These are phyloP conservation scores for Selenia dentaria DNA, from an alignment of 2,888 invertebrate genomes.

Conservation along the genomic window DNA sequence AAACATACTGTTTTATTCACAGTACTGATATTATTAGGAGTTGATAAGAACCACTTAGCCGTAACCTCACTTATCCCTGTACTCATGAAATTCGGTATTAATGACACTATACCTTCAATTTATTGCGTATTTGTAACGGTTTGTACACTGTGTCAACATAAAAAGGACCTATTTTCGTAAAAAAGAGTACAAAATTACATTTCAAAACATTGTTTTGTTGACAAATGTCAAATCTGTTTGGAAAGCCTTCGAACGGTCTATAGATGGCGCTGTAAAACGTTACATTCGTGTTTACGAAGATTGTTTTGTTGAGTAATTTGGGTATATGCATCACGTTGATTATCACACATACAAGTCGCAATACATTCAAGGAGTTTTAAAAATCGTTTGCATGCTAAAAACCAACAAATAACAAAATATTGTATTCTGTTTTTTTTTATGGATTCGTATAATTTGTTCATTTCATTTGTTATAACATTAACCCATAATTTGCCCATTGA, in stretches of 20 bases:
- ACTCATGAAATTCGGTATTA: conserved; percentile 22
- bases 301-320: not conserved
- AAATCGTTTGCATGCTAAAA: too few species aligned
- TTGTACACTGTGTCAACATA: conserved; percentile 5
- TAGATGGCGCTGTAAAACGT: conserved; percentile 40
- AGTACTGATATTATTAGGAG: conserved; percentile 22
- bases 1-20: conserved; percentile 32
- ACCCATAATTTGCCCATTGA: too few species aligned
- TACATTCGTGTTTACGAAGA: conserved; percentile 42
- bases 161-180: conserved; percentile 1
- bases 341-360: too few species aligned
- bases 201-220: conserved; percentile 45
- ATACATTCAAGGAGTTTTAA: too few species aligned
- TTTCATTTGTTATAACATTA: too few species aligned
- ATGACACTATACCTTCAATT: conserved; percentile 3
- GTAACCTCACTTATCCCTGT: conserved; percentile 36
- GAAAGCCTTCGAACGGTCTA: conserved; percentile 24
- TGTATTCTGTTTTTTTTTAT: too few species aligned
- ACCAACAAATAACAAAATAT: too few species aligned
- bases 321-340: too few species aligned
- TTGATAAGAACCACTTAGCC: conserved; percentile 25
- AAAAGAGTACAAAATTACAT: conserved; percentile 28
- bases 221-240: conserved; percentile 47
- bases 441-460: too few species aligned
- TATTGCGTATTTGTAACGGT: conserved; percentile 3